phyloP scores from a whole-genome alignment of 2,113 vertebrate genomes.

The Lates calcarifer region DNA sequence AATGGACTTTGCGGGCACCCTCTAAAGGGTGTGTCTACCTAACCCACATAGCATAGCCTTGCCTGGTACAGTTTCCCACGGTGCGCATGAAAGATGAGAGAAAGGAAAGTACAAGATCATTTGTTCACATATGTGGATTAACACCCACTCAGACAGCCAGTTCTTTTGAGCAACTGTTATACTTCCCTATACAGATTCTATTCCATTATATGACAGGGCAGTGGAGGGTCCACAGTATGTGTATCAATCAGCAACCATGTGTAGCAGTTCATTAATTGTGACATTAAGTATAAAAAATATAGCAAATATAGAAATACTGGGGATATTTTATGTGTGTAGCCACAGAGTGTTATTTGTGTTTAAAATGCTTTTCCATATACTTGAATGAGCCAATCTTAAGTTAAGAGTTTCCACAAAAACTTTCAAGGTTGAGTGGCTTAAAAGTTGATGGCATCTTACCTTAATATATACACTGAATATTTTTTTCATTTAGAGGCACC shows the following conservation, averaged over 20 bases:
- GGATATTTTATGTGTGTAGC: neutral
- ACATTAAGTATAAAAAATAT: neutral
- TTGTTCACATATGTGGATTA: constrained; percentile 4
- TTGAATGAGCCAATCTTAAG: neutral
- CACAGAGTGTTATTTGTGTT: neutral
- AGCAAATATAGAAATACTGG: neutral
- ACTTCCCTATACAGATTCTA: neutral
- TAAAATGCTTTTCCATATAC: constrained; percentile 1
- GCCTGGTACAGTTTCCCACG: constrained; percentile 5
- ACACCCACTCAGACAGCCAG: constrained; percentile 3
- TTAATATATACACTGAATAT: constrained; percentile 11
- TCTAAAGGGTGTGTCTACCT: neutral
- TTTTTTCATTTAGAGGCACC: neutral
- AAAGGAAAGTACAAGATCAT: neutral
- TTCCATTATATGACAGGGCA: neutral
- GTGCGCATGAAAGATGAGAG: constrained; percentile 16
- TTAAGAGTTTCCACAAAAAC: neutral
- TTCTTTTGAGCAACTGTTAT: neutral
- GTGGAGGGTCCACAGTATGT: neutral
- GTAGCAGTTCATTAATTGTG: neutral
- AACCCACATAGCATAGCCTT: constrained; percentile 4
- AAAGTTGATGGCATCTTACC: constrained; percentile 5
- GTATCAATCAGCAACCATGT: neutral
- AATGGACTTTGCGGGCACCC: constrained; percentile 7
- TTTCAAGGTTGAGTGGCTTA: neutral